Base-by-base conservation (phyloP, 2,797 vertebrate species). In the Crocodylus rhombifer region DNA sequence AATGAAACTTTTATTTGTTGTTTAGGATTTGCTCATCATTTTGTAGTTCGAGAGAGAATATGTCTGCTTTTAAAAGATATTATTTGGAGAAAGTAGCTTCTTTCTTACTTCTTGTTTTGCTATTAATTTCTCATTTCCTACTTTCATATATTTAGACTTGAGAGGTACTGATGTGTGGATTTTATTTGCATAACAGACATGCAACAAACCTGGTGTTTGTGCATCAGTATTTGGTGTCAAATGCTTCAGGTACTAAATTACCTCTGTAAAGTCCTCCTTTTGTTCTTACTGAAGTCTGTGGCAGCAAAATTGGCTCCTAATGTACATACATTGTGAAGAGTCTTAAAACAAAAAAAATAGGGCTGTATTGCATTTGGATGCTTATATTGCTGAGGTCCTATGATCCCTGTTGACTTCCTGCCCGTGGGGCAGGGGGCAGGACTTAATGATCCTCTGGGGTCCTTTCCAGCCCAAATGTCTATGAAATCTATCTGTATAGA, bases 101-200 rank as follows among this genome's bases (percentile, higher is more conserved):
- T 94, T 21, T 21, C 84, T 93, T 51, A 89, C 87, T 95, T 95
- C 73, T 93, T 77, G 86, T 96, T 97, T 96, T 94, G 61, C 85
- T 94, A 76, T 2, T 92, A 89, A 82, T 14, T 90, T 97, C 93
- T 97, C 91, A 77, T 95, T 98, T 98, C 97, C 96, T 96, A 51
- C 89, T 97, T 96, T 95, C 23, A 30, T 58, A 75, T 96, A 88
- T 96, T 95, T 95, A 88, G 87, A 86, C 80, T 92, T 73, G 33
- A 93, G 76, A 90, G 77, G 95, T 92, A 97, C 92, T 91, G 94
- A 83, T 94, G 87, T 86, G 84, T 94, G 79, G 87, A 65, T 90
- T 75, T 94, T 91, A 89, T 97, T 96, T 97, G 91, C 94, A 78
- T 96, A 94, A 80, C 65, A 87, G 90, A 79, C 90, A 14, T 78